Evolutionary conservation across 1,140 invertebrate species (phyloP).

Genomic region (Solenopsis fugax): DNA sequence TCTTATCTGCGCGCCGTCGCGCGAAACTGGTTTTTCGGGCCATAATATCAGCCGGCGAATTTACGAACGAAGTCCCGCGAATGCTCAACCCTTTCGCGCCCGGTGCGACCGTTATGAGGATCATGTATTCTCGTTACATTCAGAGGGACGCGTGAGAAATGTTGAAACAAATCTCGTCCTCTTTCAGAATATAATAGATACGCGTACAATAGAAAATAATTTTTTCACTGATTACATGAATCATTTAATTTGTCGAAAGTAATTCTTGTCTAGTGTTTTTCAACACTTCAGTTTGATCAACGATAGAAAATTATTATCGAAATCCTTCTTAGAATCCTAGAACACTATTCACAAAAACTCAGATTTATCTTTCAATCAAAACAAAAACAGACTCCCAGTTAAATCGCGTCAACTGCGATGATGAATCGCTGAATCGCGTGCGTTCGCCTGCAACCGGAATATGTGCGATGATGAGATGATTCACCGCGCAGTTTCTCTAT

Average conservation of each 20-base stretch:
- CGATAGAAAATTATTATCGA: neutral
- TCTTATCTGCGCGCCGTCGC: constrained; percentile 45
- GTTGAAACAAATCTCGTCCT: neutral
- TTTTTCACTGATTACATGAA: neutral
- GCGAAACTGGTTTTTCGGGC: constrained; percentile 50
- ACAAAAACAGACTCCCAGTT: neutral
- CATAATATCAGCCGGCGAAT: constrained; percentile 39
- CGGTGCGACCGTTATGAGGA: neutral
- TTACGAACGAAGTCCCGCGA: constrained; percentile 20
- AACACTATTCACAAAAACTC: neutral
- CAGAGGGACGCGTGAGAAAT: neutral
- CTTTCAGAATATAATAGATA: neutral
- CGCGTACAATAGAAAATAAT: neutral
- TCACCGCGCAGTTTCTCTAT: constrained; percentile 4
- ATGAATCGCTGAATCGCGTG: constrained; percentile 30
- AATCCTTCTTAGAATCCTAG: neutral
- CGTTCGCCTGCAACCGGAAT: neutral
- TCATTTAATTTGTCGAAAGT: neutral
- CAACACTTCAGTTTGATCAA: neutral
- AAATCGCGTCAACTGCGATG: constrained; percentile 14
- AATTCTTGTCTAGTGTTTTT: neutral
- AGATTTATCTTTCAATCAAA: constrained; percentile 3
- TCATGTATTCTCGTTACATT: neutral
- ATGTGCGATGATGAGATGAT: constrained; percentile 9
- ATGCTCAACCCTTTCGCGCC: constrained; percentile 6